Base-by-base conservation (phyloP, 2,113 vertebrate species). In the Engraulis encrasicolus region DNA sequence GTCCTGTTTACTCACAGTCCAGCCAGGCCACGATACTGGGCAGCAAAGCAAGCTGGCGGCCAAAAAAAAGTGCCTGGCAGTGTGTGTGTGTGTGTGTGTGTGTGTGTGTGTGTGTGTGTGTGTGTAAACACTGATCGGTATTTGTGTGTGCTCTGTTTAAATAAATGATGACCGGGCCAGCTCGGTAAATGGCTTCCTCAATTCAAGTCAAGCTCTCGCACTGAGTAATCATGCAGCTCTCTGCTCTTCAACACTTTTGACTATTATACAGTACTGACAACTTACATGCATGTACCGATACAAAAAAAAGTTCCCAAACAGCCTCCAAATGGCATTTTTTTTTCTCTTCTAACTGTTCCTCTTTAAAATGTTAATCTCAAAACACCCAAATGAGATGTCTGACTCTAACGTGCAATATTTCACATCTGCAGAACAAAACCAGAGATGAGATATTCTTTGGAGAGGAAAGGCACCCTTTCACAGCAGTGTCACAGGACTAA, bases 1-100 rank as follows among this genome's bases (percentile, higher is more conserved):
- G 52, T 49, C 49, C 80, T 81, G 71, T 66, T 61, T 38, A 85
- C 71, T 58, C 34, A 71, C 74, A 4, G 15, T 31, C 79, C 84
- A 78, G 49, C 5, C 37, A 15, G 50, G 23, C 52, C 48, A 81
- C 81, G 61, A 31, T 27, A 74, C 66, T 74, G 66, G 34, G 11
- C 66, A 31, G n/a, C 31, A 83, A 49, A 54, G 61, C 79, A 83
- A 81, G 61, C 78, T 78, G 71, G 37, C 45, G 79, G 52, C 23
- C 20, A 49, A 45, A 34, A 45, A 34, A 31, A 66, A 74, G 45
- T 50, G 54, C 31, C 48, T 81, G 14, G 7, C 58, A 61, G 48
- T 7, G 6, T 12, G n/a, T 23, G 50, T 74, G n/a, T 38, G 38
- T 27, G 2, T 15, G 54, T 34, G 37, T 40, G 54, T 7, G 54